Evolutionary conservation across 2,888 invertebrate species (phyloP).

Genomic region (Drosophila ezoana): DNA sequence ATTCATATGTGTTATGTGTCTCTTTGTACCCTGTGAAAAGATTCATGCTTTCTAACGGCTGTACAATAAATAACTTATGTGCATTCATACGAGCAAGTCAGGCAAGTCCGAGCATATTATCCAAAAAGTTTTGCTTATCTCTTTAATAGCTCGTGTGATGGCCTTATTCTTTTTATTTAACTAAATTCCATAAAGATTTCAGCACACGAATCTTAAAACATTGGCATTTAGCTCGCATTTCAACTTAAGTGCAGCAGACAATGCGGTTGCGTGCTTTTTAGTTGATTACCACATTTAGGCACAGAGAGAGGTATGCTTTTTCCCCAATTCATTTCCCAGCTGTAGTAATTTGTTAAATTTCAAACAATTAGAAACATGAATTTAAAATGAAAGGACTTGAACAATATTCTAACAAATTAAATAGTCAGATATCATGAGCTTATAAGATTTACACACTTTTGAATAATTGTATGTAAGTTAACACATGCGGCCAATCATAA

Average conservation of each 20-base stretch:
- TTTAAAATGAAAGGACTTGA: no score
- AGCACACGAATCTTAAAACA: conserved; percentile 34
- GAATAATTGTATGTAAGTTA: no score
- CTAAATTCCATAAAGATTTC: conserved; percentile 55
- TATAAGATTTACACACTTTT: no score
- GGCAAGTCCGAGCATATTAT: background rate
- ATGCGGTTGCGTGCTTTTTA: conserved; percentile 1
- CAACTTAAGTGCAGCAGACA: background rate
- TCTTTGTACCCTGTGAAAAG: no score
- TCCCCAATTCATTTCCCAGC: background rate
- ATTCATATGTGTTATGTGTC: no score
- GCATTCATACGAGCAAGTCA: background rate
- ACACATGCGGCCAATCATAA: no score
- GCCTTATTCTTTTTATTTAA: conserved; percentile 18
- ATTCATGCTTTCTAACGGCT: background rate
- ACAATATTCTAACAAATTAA: no score
- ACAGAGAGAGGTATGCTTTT: background rate
- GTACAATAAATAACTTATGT: background rate
- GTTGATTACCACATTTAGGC: background rate
- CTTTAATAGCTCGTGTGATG: conserved; percentile 23
- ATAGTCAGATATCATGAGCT: no score
- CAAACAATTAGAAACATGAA: no score
- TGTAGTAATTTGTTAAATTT: no score
- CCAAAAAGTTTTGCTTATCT: conserved; percentile 21
- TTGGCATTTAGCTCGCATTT: conserved; percentile 28